A percentile compares a stretch with the other conserved stretches of the same genome.
Conservation (phyloP, 1,140 invertebrate species). For the Psix sp. region DNA sequence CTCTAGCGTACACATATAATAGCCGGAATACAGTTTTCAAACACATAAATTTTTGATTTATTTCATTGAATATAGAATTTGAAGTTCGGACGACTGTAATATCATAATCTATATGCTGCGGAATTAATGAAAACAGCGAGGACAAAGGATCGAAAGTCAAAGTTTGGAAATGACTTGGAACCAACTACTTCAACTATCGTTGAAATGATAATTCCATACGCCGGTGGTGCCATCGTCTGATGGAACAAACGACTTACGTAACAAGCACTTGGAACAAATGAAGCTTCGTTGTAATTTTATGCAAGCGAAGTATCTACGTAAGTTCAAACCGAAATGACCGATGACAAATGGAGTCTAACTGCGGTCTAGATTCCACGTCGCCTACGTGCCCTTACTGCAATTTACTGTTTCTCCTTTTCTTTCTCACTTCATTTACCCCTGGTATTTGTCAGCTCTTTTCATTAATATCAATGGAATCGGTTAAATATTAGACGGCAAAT, state of each 20-base stretch:
- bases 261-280: constrained; percentile 47
- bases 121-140: constrained; percentile 15
- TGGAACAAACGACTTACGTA: constrained; percentile 50
- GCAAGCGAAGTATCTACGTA: constrained; percentile 30
- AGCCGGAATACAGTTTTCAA: too few species aligned
- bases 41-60: too few species aligned
- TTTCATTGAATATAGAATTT: too few species aligned
- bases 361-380: constrained; percentile 24
- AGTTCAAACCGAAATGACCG: constrained; percentile 44
- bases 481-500: constrained; percentile 15
- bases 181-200: constrained; percentile 48
- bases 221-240: constrained; percentile 27
- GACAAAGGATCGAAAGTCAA: constrained; percentile 29
- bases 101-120: too few species aligned
- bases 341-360: constrained; percentile 43
- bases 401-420: background rate
- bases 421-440: background rate
- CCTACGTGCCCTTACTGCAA: constrained; percentile 5
- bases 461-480: constrained; percentile 23
- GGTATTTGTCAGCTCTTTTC: constrained; percentile 5
- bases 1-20: too few species aligned
- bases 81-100: too few species aligned
- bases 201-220: constrained; percentile 53
- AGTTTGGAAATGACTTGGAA: constrained; percentile 36
- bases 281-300: constrained; percentile 43